These are phyloP conservation scores for Coremacera marginata DNA, from an alignment of 2,888 invertebrate species.

Conservation along the genomic window DNA sequence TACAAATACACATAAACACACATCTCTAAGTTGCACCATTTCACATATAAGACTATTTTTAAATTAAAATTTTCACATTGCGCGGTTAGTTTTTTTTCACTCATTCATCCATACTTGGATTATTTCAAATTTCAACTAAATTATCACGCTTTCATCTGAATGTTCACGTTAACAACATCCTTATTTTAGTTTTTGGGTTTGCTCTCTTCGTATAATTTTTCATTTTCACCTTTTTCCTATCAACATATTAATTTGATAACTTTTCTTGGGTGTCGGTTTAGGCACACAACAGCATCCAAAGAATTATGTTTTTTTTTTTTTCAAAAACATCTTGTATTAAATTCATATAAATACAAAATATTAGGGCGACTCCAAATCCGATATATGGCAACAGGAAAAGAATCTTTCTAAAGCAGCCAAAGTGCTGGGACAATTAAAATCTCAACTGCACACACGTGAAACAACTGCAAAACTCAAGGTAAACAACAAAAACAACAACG, in stretches of 20 bases:
- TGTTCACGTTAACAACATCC: slow-evolving; percentile 15
- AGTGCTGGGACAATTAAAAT: slow-evolving; percentile 72
- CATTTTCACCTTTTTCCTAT: background rate
- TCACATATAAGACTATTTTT: background rate
- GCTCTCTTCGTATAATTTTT: background rate
- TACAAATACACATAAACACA: slow-evolving; percentile 16
- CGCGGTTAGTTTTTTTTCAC: background rate
- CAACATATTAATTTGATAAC: background rate
- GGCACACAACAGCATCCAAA: background rate
- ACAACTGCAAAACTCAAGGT: slow-evolving; percentile 70
- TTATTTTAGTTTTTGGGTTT: slow-evolving; percentile 9
- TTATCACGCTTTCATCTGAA: slow-evolving; percentile 26
- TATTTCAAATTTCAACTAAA: background rate
- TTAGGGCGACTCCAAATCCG: slow-evolving; percentile 69
- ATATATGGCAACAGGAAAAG: slow-evolving; percentile 71
- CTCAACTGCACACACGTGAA: slow-evolving; percentile 70
- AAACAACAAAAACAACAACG: slow-evolving; percentile 52
- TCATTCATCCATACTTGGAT: background rate
- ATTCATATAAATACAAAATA: slow-evolving; percentile 41
- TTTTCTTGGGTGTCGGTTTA: background rate
- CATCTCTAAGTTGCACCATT: slow-evolving; percentile 3
- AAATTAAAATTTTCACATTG: background rate
- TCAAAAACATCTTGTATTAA: background rate
- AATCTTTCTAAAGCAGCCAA: slow-evolving; percentile 72
- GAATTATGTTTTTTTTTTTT: slow-evolving; percentile 27